These are phyloP conservation scores for Mastigias papua DNA, from an alignment of 30 jellyfish, hydroid and myxozoan species.

Conservation along the genomic window DNA sequence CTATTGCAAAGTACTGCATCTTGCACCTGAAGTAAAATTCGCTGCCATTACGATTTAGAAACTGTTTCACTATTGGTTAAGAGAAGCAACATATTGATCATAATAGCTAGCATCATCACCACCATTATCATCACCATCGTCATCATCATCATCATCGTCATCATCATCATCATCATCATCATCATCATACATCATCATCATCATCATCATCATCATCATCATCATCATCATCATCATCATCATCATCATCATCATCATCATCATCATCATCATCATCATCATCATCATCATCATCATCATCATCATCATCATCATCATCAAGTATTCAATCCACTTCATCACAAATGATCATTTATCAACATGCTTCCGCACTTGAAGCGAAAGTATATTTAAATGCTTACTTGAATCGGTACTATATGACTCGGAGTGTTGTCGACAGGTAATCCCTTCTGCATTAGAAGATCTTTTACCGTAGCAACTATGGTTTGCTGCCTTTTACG, in stretches of 20 bases:
- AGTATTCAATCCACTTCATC: no score
- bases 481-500: not conserved
- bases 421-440: not conserved
- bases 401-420: not conserved
- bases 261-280: not conserved
- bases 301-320: not conserved
- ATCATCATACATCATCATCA: no score
- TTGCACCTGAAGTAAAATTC: not conserved
- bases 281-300: not conserved
- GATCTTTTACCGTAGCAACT: not conserved
- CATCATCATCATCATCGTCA: no score
- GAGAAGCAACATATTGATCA: no score
- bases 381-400: not conserved
- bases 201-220: no score
- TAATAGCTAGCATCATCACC: no score
- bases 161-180: no score
- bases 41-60: no score
- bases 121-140: no score
- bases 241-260: no score
- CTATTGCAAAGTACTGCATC: not conserved
- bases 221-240: no score
- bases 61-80: no score
- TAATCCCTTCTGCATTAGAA: not conserved
- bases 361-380: not conserved
- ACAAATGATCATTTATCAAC: not conserved